Evolutionary conservation across 2,888 invertebrate genomes (phyloP).

Genomic region (Ganaspis brasiliensis): DNA sequence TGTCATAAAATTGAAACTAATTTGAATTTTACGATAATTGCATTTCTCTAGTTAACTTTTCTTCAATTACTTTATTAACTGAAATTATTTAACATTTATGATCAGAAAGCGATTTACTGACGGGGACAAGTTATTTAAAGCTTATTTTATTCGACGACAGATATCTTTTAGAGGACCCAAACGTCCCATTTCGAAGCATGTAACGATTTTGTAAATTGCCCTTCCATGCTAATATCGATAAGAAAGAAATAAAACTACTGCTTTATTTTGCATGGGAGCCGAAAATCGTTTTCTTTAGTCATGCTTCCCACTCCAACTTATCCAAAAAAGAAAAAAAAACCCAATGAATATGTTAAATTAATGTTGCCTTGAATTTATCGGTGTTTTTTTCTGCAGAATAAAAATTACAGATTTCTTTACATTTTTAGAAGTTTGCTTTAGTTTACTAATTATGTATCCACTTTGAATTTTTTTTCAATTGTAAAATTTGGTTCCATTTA

Average conservation of each 20-base stretch:
- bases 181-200: constrained; percentile 73
- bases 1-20: too few relatives aligned
- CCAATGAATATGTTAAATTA: too few relatives aligned
- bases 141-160: constrained; percentile 72
- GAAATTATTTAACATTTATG: neutral
- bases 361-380: too few relatives aligned
- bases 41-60: too few relatives aligned
- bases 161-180: constrained; percentile 75
- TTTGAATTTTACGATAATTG: too few relatives aligned
- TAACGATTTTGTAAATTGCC: constrained; percentile 79
- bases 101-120: constrained; percentile 11
- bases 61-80: neutral
- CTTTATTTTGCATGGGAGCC: constrained; percentile 61
- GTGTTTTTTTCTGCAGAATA: too few relatives aligned
- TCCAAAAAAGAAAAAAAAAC: constrained; percentile 12
- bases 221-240: constrained; percentile 79
- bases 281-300: constrained; percentile 65
- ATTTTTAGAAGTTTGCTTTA: too few relatives aligned
- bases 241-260: constrained; percentile 69
- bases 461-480: too few relatives aligned
- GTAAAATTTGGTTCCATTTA: too few relatives aligned
- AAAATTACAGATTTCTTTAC: too few relatives aligned
- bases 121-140: constrained; percentile 69
- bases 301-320: constrained; percentile 21
- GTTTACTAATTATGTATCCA: too few relatives aligned